Evolutionary conservation across 2,888 invertebrate genomes (phyloP).

Genomic region (Microplitis manilae): DNA sequence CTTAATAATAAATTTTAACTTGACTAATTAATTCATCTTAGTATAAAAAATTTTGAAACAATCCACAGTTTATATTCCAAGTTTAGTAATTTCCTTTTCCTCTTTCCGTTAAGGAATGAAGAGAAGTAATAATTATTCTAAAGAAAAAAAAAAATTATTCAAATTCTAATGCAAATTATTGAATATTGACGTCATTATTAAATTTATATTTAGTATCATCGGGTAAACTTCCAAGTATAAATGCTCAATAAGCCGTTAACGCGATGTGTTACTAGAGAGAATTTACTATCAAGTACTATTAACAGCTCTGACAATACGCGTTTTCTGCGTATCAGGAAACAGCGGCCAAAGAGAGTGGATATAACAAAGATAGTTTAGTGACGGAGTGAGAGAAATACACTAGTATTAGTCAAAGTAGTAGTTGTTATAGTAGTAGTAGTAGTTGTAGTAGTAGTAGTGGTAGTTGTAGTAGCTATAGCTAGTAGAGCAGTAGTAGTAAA

Average conservation of each 20-base stretch:
- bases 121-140: no score
- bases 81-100: no score
- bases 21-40: neutral
- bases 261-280: constrained; percentile 47
- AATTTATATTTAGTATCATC: neutral
- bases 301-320: constrained; percentile 59
- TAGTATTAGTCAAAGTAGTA: neutral
- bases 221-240: neutral
- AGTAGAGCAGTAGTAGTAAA: constrained; percentile 29
- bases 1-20: neutral
- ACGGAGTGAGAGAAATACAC: neutral
- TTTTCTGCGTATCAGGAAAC: constrained; percentile 36
- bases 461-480: neutral
- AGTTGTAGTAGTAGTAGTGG: neutral
- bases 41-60: neutral
- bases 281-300: constrained; percentile 56
- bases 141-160: no score
- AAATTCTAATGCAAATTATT: no score
- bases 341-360: constrained; percentile 11
- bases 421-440: neutral
- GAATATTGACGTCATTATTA: neutral
- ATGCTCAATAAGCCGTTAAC: constrained; percentile 42
- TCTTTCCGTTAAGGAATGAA: no score
- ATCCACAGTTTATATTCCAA: no score
- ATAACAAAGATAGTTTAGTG: neutral